Percentiles rank a stretch among this genome's conserved stretches.
Conservation (phyloP, 2,113 vertebrate genomes). For the Ailuropoda melanoleuca region DNA sequence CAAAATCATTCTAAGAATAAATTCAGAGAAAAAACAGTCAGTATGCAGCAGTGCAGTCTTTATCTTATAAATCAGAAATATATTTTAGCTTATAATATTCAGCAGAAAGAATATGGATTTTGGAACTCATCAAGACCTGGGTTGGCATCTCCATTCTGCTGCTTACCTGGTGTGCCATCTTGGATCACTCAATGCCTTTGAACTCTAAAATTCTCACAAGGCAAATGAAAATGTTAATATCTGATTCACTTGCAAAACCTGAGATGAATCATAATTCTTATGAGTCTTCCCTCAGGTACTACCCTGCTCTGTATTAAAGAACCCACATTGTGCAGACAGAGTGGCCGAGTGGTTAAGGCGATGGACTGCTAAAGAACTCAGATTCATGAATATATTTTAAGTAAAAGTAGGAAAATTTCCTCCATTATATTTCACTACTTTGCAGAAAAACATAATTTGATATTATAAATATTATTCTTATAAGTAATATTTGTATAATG, state of each 20-base stretch:
- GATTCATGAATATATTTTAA: background rate
- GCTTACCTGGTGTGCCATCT: background rate
- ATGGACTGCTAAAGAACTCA: no score
- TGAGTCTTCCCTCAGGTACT: background rate
- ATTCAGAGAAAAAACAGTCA: background rate
- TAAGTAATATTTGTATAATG: background rate
- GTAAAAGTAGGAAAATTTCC: background rate
- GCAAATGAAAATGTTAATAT: constrained; percentile 4
- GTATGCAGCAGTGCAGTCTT: background rate
- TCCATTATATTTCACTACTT: background rate
- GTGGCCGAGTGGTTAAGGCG: no score
- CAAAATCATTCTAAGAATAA: background rate
- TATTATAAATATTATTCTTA: background rate
- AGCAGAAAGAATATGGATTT: background rate
- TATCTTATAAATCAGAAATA: constrained; percentile 8
- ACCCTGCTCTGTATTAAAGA: background rate
- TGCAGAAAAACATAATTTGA: background rate
- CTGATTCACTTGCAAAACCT: background rate
- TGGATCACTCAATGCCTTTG: background rate
- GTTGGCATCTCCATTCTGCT: background rate
- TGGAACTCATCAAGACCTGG: background rate
- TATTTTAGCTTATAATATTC: background rate
- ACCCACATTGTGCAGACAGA: background rate
- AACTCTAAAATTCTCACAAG: background rate
- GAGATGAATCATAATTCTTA: background rate